phyloP scores from a whole-genome alignment of 2,797 vertebrate species.

The Anguilla megastoma region DNA sequence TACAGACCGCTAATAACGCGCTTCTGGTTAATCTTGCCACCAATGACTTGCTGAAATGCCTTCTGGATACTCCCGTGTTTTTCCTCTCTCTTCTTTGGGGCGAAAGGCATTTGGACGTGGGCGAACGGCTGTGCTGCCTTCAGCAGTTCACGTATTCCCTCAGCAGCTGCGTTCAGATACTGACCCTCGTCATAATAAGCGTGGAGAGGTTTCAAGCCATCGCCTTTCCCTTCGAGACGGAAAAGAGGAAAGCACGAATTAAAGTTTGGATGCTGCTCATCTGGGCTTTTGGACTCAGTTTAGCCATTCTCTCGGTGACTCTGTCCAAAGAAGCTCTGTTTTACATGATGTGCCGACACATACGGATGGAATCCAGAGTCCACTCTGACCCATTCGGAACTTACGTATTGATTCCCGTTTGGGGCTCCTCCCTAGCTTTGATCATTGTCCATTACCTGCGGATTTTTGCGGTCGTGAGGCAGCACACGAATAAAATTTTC shows the following conservation, averaged over 20 bases:
- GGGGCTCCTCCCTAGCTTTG: slow-evolving; percentile 55
- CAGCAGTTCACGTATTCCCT: slow-evolving; percentile 66
- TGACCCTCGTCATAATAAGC: slow-evolving; percentile 65
- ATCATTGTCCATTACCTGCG: slow-evolving; percentile 63
- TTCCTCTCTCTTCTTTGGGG: slow-evolving; percentile 50
- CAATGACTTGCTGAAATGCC: slow-evolving; percentile 64
- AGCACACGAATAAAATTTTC: slow-evolving; percentile 62
- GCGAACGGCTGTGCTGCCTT: slow-evolving; percentile 49
- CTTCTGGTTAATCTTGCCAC: slow-evolving; percentile 61
- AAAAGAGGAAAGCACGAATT: slow-evolving; percentile 49
- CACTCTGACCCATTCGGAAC: slow-evolving; percentile 55
- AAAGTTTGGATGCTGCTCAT: slow-evolving; percentile 59
- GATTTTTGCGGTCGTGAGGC: slow-evolving; percentile 60
- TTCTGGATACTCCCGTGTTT: slow-evolving; percentile 60
- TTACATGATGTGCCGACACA: slow-evolving; percentile 55
- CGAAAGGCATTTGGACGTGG: slow-evolving; percentile 10
- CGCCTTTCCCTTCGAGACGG: slow-evolving; percentile 58
- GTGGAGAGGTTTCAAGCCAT: slow-evolving; percentile 65
- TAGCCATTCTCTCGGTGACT: slow-evolving; percentile 53
- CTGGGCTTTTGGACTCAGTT: slow-evolving; percentile 52
- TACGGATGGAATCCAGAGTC: neutral
- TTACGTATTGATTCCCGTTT: slow-evolving; percentile 63
- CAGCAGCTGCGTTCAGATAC: slow-evolving; percentile 66
- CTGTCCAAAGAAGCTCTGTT: slow-evolving; percentile 47
- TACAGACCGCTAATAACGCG: slow-evolving; percentile 60